Base-by-base conservation (phyloP, 2,113 vertebrate genomes). In the Oryzias javanicus region DNA sequence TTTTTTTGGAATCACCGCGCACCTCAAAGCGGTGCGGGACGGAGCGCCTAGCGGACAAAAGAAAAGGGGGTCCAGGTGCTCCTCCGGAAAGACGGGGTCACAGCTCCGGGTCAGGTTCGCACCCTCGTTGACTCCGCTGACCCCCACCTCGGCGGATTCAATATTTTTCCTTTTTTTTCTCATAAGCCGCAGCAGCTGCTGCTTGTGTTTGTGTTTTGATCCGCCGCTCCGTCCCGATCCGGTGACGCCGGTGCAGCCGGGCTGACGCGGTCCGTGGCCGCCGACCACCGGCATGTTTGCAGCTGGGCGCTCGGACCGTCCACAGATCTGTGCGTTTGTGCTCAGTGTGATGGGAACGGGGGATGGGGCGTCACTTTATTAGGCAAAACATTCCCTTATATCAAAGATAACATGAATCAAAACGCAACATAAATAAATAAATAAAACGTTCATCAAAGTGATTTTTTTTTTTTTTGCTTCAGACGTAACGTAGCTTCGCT, bases 101-200 rank as follows among this genome's bases (percentile, higher is more conserved):
- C 55, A 10, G 48, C 53, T 66, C 15, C 0, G 60, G 86, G 83
- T 86, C 74, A 79, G 78, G 81, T 76, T 84, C 64, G 25, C 6
- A 47, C 77, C 76, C 70, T 62, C 29, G 42, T 68, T 82, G 60
- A 73, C 59, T 79, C 48, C 4, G 65, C 70, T 82, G 84, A 85
- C 84, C 82, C 64, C 13, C 67, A 80, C 85, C 78, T 60, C n/a
- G 55, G 54, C 50, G 51, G 80, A 80, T 77, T 16, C 55, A 13
- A 52, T 18, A 45, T 14, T 35, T 27, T 46, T n/a, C n/a, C n/a
- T n/a, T 17, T 6, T 4, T 18, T 19, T 46, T 15, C 8, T 52
- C 4, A 60, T 20, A 42, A 57, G 57, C 12, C 1, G 24, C 52
- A 20, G 58, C 73, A 45, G 52, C 62, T 20, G 52, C 62, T 20